Evolutionary conservation across 30 jellyfish, hydroid and myxozoan species (phyloP).

Genomic region (Catostylus mosaicus): DNA sequence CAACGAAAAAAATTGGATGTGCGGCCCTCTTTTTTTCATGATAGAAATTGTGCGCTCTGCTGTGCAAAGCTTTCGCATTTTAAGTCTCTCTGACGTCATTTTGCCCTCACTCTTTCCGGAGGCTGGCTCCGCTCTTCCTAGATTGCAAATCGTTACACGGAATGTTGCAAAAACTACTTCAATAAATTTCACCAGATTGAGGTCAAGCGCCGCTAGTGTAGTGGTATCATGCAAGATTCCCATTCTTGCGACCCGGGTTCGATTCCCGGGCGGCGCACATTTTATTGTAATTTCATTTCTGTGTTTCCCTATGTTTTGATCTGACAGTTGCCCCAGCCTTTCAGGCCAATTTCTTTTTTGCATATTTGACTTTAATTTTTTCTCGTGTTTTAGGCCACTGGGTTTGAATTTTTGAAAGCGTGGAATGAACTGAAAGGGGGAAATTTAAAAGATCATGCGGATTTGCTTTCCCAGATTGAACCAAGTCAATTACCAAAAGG

Average conservation of each 20-base stretch:
- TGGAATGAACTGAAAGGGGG: constrained; percentile 83
- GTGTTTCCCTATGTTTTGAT: neutral
- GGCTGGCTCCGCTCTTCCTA: too few species aligned
- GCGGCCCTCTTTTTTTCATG: too few species aligned
- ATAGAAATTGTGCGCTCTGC: too few species aligned
- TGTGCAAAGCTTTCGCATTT: too few species aligned
- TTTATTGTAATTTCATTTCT: neutral
- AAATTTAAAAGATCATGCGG: constrained; percentile 67
- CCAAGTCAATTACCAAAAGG: constrained; percentile 78
- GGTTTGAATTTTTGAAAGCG: constrained; percentile 85
- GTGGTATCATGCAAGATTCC: constrained; percentile 99
- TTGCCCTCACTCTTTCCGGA: too few species aligned
- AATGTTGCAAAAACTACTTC: too few species aligned
- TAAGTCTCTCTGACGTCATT: too few species aligned
- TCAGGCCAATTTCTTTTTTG: too few species aligned
- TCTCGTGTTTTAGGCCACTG: constrained; percentile 52
- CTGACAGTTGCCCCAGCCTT: too few species aligned
- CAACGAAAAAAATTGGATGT: too few species aligned
- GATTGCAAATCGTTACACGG: too few species aligned
- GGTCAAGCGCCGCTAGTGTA: constrained; percentile 98
- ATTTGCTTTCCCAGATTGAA: constrained; percentile 74
- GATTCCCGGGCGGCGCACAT: constrained; percentile 99
- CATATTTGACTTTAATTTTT: too few species aligned
- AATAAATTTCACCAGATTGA: neutral
- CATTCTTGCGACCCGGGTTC: constrained; percentile 99